phyloP scores from a whole-genome alignment of 2,113 vertebrate genomes.

The Pedetes capensis region DNA sequence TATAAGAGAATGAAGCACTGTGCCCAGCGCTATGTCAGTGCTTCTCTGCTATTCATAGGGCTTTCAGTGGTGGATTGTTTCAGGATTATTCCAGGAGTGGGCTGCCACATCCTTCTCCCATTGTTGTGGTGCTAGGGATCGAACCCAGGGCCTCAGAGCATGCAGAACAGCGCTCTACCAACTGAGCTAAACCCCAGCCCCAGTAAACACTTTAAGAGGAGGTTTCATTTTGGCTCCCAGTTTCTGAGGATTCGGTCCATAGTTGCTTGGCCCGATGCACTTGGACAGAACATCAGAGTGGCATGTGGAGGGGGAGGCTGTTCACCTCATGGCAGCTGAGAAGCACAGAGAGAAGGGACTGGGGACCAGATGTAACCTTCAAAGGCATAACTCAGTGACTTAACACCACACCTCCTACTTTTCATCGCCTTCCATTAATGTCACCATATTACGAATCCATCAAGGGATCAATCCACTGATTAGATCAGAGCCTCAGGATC shows the following conservation, averaged over 20 bases:
- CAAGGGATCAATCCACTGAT: not conserved
- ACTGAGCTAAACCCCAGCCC: no score
- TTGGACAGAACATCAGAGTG: not conserved
- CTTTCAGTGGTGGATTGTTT: no score
- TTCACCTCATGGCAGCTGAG: not conserved
- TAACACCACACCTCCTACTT: not conserved
- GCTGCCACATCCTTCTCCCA: no score
- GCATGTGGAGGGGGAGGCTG: not conserved
- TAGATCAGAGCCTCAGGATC: not conserved
- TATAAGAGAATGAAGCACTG: no score
- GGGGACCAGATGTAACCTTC: not conserved
- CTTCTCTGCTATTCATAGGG: no score
- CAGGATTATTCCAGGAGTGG: no score
- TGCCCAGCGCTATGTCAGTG: no score
- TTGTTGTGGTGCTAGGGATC: no score
- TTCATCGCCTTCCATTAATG: no score
- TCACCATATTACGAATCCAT: not conserved
- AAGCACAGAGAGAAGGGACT: not conserved
- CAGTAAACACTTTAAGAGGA: no score
- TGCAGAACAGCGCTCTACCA: no score
- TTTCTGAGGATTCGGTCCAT: not conserved
- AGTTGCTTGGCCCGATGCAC: not conserved
- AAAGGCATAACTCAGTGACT: not conserved
- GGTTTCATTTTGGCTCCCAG: not conserved
- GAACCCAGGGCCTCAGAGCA: no score